A percentile compares a stretch with the other conserved stretches of the same genome.
These are phyloP conservation scores for Eledone cirrhosa DNA, from an alignment of 2,888 invertebrate species.

Conservation along the genomic window DNA sequence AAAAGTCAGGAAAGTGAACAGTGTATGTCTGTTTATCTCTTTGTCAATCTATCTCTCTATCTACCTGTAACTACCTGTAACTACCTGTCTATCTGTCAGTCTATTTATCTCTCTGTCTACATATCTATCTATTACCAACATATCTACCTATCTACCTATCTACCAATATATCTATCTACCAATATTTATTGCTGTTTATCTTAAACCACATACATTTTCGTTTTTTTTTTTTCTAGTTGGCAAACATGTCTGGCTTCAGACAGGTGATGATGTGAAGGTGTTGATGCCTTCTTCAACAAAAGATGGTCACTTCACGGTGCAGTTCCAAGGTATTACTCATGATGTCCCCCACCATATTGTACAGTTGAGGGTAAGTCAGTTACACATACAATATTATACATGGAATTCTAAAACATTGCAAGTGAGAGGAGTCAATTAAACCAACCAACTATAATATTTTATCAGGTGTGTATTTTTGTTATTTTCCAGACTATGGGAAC, in stretches of 20 bases:
- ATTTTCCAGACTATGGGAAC: slow-evolving; percentile 22
- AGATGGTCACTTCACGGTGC: slow-evolving; percentile 3
- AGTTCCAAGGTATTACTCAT: background rate
- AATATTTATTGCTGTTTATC: too few species aligned
- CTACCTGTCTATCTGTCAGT: too few species aligned
- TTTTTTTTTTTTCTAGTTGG: background rate
- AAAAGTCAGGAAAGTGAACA: too few species aligned
- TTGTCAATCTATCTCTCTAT: too few species aligned
- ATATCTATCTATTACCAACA: background rate
- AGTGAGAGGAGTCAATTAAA: too few species aligned
- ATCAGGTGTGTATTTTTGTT: background rate
- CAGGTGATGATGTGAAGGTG: slow-evolving; percentile 20
- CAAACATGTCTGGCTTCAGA: background rate
- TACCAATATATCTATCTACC: background rate
- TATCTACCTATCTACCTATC: background rate
- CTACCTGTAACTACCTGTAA: too few species aligned
- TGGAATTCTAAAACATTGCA: background rate
- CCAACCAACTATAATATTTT: too few species aligned
- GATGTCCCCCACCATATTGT: slow-evolving; percentile 2
- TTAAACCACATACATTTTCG: too few species aligned
- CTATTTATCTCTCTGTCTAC: too few species aligned
- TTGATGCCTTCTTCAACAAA: background rate
- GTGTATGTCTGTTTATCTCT: too few species aligned
- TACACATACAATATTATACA: background rate
- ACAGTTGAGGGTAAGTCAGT: background rate